A percentile compares a stretch with the other conserved stretches of the same genome.
Evolutionary conservation across 2,888 invertebrate species (phyloP).

Genomic region (Anthoptus insignis): DNA sequence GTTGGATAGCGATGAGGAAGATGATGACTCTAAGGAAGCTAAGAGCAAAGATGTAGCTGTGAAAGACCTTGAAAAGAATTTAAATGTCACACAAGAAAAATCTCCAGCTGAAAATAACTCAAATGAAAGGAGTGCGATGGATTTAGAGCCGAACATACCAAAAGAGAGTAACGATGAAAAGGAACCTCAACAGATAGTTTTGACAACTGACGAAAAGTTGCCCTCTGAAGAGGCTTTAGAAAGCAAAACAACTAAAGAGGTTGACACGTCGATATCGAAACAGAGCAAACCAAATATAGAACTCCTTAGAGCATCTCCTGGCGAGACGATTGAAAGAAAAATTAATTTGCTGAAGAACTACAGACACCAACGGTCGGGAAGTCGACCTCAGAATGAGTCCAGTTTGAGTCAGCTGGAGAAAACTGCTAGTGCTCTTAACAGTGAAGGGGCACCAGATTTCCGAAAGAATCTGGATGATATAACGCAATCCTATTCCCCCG

Average conservation of each 20-base stretch:
- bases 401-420: constrained; percentile 77
- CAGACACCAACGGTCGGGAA: constrained; percentile 75
- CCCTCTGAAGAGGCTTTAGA: constrained; percentile 76
- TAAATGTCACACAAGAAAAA: not conserved
- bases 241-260: constrained; percentile 60
- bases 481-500: constrained; percentile 81
- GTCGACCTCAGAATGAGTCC: constrained; percentile 72
- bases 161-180: constrained; percentile 36
- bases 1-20: constrained; percentile 78
- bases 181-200: constrained; percentile 62
- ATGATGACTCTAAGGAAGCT: constrained; percentile 48
- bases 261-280: constrained; percentile 44
- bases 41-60: constrained; percentile 47
- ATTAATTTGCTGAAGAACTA: constrained; percentile 82
- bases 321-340: constrained; percentile 69
- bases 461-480: constrained; percentile 81
- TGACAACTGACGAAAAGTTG: constrained; percentile 79
- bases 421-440: constrained; percentile 76
- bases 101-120: not conserved
- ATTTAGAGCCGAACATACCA: not conserved
- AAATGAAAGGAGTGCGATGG: not conserved
- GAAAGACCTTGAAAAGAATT: constrained; percentile 28
- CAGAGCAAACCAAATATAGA: constrained; percentile 47
- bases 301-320: constrained; percentile 56
- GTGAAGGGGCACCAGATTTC: constrained; percentile 80